phyloP scores from a whole-genome alignment of 1,140 invertebrate species.

The Heliconius melpomene region DNA sequence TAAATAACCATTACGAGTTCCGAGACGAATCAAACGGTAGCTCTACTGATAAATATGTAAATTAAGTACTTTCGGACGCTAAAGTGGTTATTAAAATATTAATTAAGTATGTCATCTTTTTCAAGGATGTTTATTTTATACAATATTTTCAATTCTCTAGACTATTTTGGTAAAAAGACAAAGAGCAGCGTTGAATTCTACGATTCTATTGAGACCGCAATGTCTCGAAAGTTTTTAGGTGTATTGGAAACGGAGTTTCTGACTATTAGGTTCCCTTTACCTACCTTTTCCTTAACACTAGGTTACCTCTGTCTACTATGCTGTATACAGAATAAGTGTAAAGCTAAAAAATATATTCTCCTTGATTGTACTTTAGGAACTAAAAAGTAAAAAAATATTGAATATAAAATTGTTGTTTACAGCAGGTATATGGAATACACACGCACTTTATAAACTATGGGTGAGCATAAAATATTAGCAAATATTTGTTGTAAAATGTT shows the following conservation, averaged over 20 bases:
- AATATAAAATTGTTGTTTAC: not conserved
- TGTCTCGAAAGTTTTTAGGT: too few species aligned
- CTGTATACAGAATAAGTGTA: not conserved
- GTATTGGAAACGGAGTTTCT: too few species aligned
- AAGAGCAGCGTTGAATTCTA: not conserved
- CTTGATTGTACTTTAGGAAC: not conserved
- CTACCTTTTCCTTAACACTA: too few species aligned
- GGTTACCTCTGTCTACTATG: too few species aligned
- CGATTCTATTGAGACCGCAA: too few species aligned
- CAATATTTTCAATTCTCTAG: too few species aligned
- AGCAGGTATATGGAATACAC: not conserved
- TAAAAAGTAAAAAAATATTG: not conserved
- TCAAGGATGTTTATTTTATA: too few species aligned
- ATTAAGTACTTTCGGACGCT: not conserved
- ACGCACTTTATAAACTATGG: not conserved
- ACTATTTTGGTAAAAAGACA: too few species aligned
- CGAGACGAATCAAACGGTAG: constrained; percentile 12
- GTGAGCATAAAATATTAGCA: not conserved
- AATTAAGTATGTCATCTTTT: not conserved
- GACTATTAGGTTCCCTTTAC: too few species aligned
- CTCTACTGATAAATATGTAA: constrained; percentile 6
- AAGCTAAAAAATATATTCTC: not conserved
- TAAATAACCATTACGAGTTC: not conserved
- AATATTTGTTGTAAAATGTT: not conserved
- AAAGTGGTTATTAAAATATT: not conserved